Evolutionary conservation across 2,888 invertebrate genomes (phyloP).

Genomic region (Perithous albicinctus): DNA sequence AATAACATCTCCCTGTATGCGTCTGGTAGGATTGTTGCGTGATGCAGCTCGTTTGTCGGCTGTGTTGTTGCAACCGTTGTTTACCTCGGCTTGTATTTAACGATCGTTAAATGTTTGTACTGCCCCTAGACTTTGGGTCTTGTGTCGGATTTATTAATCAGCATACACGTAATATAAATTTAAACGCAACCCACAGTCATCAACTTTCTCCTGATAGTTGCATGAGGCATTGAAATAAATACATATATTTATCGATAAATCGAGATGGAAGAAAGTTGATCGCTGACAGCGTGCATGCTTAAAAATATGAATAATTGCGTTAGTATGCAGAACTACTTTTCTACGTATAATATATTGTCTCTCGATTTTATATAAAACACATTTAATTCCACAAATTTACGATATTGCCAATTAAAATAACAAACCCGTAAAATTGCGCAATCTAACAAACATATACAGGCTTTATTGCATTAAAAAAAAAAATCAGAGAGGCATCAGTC

Average conservation of each 20-base stretch:
- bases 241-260: background rate
- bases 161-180: constrained; percentile 48
- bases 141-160: constrained; percentile 44
- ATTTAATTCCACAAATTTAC: constrained; percentile 36
- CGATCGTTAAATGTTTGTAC: constrained; percentile 64
- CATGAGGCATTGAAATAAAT: constrained; percentile 4
- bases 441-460: constrained; percentile 83
- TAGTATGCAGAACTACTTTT: constrained; percentile 55
- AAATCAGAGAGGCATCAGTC: background rate
- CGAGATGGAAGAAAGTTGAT: constrained; percentile 45
- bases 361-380: constrained; percentile 29
- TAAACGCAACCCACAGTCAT: constrained; percentile 25
- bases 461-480: constrained; percentile 72
- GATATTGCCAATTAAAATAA: constrained; percentile 32
- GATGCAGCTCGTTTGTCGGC: constrained; percentile 67
- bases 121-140: constrained; percentile 64
- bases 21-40: constrained; percentile 66
- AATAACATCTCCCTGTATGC: constrained; percentile 63
- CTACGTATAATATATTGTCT: constrained; percentile 26
- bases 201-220: constrained; percentile 42
- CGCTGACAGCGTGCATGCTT: constrained; percentile 66
- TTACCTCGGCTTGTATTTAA: constrained; percentile 60
- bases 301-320: constrained; percentile 65
- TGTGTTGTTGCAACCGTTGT: constrained; percentile 66
- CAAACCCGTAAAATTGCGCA: constrained; percentile 26